Conservation (phyloP, 2,888 invertebrate genomes). For the Spisula solida region DNA sequence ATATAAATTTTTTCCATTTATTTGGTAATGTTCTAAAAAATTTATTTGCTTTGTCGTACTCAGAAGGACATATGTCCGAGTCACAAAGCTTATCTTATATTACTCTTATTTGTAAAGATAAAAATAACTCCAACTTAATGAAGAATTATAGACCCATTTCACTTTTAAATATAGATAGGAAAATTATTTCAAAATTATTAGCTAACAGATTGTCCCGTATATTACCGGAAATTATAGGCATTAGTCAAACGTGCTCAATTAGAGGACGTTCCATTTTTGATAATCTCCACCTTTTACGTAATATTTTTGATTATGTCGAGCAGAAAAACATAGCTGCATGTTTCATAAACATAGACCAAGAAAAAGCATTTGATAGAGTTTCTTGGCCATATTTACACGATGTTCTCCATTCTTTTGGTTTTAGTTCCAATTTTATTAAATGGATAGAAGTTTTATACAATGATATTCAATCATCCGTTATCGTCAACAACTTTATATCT, state of each 20-base stretch:
- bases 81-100: conserved; percentile 56
- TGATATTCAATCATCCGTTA: conserved; percentile 60
- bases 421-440: conserved; percentile 65
- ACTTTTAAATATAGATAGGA: conserved; percentile 70
- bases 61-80: conserved; percentile 39
- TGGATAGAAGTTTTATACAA: conserved; percentile 72
- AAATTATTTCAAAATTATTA: conserved; percentile 72
- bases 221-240: conserved; percentile 67
- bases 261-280: conserved; percentile 71
- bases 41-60: conserved; percentile 32
- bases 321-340: conserved; percentile 50
- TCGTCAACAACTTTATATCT: conserved; percentile 56
- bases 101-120: conserved; percentile 30
- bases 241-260: conserved; percentile 69
- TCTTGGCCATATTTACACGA: conserved; percentile 68
- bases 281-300: conserved; percentile 68
- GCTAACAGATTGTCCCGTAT: conserved; percentile 62
- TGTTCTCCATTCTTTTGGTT: conserved; percentile 65
- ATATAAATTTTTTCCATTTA: conserved; percentile 1
- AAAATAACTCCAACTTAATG: conserved; percentile 48
- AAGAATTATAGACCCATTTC: conserved; percentile 74
- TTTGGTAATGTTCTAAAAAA: conserved; percentile 46
- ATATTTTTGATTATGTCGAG: conserved; percentile 67
- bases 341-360: conserved; percentile 73
- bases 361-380: conserved; percentile 75